Base-by-base conservation (phyloP, 2,888 invertebrate genomes). In the Hecatera dysodea region DNA sequence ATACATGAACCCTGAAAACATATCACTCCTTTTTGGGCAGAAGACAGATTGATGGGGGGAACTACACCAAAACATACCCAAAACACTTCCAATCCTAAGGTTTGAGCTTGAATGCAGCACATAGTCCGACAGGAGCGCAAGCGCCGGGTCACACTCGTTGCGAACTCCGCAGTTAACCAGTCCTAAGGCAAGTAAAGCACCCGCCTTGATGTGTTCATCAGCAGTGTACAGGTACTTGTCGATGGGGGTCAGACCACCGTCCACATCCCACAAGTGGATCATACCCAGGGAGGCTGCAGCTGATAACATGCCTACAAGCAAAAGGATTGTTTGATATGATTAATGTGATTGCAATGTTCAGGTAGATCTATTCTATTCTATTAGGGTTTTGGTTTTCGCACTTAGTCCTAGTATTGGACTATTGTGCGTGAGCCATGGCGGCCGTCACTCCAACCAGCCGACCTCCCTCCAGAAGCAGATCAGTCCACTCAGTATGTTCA, bases 61-160 rank as follows among this genome's bases (percentile, higher is more conserved):
- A n/a, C n/a, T n/a, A n/a, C n/a, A n/a, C n/a, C n/a, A n/a, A n/a
- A n/a, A n/a, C n/a, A n/a, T 15, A 96, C 96, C 97, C 69, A 97
- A 94, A 68, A 99, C 97, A 71, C 99, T 98, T 29, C 99, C 99
- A 86, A 98, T 98, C 86, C 99, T 97, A 94, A 99, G 97, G 2
- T 97, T 97, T 46, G 97, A 97, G 91, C 97, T 99, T 56, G 97
- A 97, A 91, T 98, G 98, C 67, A 98, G 96, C 24, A 99, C 98
- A 91, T 99, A 99, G 91, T 99, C 99, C 0, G 98, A 98, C 0
- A 99, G 96, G 70, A 99, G 95, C 6, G 99, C 99, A 60, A 99
- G 96, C 0, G 99, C 99, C 0, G 99, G 99, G 93, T 99, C 99
- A 90, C 99, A 99, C 90, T 99, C 99, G 92, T 99, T 99, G 63